Evolutionary conservation across 2,113 vertebrate species (phyloP).

Genomic region (Hippopotamus amphibius): DNA sequence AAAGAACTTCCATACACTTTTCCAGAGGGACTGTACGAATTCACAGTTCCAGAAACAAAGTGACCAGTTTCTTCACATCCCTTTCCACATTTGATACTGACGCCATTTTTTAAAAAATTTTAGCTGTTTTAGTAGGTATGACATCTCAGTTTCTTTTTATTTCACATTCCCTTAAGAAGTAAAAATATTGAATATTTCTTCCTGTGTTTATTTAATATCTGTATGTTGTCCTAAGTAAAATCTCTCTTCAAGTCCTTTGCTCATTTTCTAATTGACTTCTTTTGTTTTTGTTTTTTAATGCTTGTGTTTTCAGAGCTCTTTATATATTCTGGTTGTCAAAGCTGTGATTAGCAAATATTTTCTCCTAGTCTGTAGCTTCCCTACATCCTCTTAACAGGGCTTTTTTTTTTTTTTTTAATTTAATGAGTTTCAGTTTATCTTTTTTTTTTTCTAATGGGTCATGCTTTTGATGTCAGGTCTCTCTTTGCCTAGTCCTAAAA

Average conservation of each 20-base stretch:
- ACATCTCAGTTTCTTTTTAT: background rate
- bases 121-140: background rate
- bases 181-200: background rate
- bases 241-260: background rate
- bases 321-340: background rate
- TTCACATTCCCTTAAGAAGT: background rate
- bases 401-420: background rate
- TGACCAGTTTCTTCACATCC: background rate
- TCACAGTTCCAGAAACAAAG: background rate
- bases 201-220: background rate
- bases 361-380: background rate
- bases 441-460: background rate
- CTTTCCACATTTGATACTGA: background rate
- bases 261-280: background rate
- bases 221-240: background rate
- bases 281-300: background rate
- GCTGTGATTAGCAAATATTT: background rate
- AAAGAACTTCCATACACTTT: background rate
- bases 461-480: background rate
- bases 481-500: background rate
- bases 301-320: background rate
- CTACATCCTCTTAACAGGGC: background rate
- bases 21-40: background rate
- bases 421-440: background rate
- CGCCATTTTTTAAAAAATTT: fast-evolving